These are phyloP conservation scores for Criorhina ranunculi DNA, from an alignment of 2,888 invertebrate genomes.

Conservation along the genomic window DNA sequence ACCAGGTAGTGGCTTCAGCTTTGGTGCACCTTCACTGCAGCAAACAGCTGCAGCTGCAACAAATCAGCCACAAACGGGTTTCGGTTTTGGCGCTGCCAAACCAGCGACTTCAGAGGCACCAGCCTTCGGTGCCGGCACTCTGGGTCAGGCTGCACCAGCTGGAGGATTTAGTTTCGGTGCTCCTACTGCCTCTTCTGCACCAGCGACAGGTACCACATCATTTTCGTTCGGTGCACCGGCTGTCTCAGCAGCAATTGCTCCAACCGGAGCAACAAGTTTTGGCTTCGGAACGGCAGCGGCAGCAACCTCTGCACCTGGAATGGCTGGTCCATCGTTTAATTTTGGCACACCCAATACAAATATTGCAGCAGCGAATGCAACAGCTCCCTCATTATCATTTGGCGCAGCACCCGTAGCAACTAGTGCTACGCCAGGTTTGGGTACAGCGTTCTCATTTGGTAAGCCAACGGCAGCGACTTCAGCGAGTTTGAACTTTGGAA, in stretches of 20 bases:
- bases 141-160: conserved; percentile 56
- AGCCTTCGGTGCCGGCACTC: conserved; percentile 62
- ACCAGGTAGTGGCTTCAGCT: conserved; percentile 76
- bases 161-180: conserved; percentile 77
- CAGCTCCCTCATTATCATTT: conserved; percentile 76
- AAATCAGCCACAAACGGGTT: conserved; percentile 25
- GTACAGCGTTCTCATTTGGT: conserved; percentile 78
- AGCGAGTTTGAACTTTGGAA: conserved; percentile 82
- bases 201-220: conserved; percentile 57
- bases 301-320: conserved; percentile 46
- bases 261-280: conserved; percentile 75
- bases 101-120: conserved; percentile 72
- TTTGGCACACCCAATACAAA: conserved; percentile 55
- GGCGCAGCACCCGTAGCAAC: conserved; percentile 62
- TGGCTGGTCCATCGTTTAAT: conserved; percentile 76
- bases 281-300: conserved; percentile 77
- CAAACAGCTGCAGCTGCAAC: conserved; percentile 62
- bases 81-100: conserved; percentile 78
- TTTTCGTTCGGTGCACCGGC: conserved; percentile 78
- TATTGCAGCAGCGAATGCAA: conserved; percentile 57
- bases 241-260: conserved; percentile 72
- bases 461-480: conserved; percentile 80
- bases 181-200: conserved; percentile 64
- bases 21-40: conserved; percentile 75
- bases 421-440: conserved; percentile 74